A percentile compares a stretch with the other conserved stretches of the same genome.
Conservation (phyloP, 1,140 invertebrate species). For the Globodera rostochiensis region DNA sequence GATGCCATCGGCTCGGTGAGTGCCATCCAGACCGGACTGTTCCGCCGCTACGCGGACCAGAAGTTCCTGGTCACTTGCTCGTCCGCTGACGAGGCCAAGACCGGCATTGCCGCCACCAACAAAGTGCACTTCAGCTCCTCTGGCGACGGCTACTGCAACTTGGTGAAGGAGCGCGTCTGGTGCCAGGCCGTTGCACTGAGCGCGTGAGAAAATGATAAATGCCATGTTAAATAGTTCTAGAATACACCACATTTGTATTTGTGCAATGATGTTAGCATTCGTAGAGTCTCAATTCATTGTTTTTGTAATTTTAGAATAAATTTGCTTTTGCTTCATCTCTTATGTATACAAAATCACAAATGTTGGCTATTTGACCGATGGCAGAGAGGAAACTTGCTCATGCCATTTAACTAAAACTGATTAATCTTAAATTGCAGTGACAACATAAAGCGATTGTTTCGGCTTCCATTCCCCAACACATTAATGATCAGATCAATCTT, state of each 20-base stretch:
- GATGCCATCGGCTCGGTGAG: conserved; percentile 26
- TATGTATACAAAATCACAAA: too few relatives aligned
- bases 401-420: too few relatives aligned
- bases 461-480: too few relatives aligned
- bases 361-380: too few relatives aligned
- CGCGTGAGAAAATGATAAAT: conserved; percentile 3
- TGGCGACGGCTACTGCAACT: conserved; percentile 35
- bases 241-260: background rate
- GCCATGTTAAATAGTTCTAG: background rate
- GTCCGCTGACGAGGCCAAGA: conserved; percentile 11
- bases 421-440: too few relatives aligned
- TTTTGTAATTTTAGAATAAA: too few relatives aligned
- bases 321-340: too few relatives aligned
- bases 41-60: conserved; percentile 22
- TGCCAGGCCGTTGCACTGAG: conserved; percentile 31
- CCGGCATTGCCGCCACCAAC: background rate
- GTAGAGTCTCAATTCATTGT: too few relatives aligned
- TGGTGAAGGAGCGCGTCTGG: conserved; percentile 30
- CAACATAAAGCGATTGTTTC: too few relatives aligned
- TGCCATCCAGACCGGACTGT: conserved; percentile 29
- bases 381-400: too few relatives aligned
- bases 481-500: too few relatives aligned
- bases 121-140: conserved; percentile 26
- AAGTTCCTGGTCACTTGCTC: conserved; percentile 33
- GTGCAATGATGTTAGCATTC: too few relatives aligned